Conservation (phyloP, 2,113 vertebrate species). For the Anoplopoma fimbria region DNA sequence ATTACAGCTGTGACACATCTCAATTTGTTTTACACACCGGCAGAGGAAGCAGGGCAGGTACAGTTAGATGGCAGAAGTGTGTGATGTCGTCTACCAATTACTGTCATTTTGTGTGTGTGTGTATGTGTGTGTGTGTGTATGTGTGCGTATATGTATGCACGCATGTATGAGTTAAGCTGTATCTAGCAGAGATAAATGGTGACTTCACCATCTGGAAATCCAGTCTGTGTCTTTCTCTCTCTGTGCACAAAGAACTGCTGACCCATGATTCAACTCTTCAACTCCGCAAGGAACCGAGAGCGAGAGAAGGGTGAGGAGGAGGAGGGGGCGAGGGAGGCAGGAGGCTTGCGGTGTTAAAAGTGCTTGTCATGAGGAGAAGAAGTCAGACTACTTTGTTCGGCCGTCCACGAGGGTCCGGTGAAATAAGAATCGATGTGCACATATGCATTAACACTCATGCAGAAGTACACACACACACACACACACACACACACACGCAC, state of each 20-base stretch:
- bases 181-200: constrained; percentile 84
- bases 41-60: constrained; percentile 8
- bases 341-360: constrained; percentile 54
- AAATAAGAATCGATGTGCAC: constrained; percentile 32
- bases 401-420: constrained; percentile 53
- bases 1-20: constrained; percentile 45
- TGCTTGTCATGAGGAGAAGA: constrained; percentile 72
- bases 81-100: constrained; percentile 6
- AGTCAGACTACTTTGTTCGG: constrained; percentile 73
- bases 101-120: not conserved
- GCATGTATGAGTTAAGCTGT: constrained; percentile 31
- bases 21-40: constrained; percentile 11
- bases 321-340: constrained; percentile 36
- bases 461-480: not conserved
- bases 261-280: constrained; percentile 94
- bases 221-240: constrained; percentile 86
- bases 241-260: constrained; percentile 85
- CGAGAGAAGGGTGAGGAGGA: constrained; percentile 46
- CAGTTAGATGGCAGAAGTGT: not conserved
- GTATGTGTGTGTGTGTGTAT: not conserved
- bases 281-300: constrained; percentile 68
- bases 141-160: not conserved
- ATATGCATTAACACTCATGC: not conserved
- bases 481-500: constrained; percentile 2
- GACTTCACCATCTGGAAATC: constrained; percentile 93